Conservation (phyloP, 2,797 vertebrate species). For the Propithecus perrieri region DNA sequence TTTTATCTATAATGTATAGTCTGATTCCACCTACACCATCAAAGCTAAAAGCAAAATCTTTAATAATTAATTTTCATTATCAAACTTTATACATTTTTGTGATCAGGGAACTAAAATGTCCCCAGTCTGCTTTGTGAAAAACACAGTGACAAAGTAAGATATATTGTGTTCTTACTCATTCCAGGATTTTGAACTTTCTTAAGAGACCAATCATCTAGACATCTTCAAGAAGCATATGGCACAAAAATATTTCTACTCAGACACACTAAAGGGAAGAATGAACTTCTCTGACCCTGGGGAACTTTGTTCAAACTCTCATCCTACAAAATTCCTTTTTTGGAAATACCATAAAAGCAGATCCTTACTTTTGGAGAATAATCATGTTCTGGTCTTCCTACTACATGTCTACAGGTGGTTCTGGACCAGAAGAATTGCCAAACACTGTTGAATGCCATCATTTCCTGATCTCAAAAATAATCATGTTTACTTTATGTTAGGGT, state of each 20-base stretch:
- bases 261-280: neutral
- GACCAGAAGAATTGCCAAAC: neutral
- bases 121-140: neutral
- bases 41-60: neutral
- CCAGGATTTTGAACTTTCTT: neutral
- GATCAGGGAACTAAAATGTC: neutral
- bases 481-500: neutral
- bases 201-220: neutral
- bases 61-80: conserved; percentile 11
- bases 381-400: neutral
- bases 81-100: conserved; percentile 5
- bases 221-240: neutral
- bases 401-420: neutral
- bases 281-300: neutral
- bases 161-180: neutral
- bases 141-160: neutral
- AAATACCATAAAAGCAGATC: neutral
- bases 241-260: neutral
- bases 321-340: neutral
- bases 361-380: neutral
- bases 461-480: neutral
- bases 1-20: neutral
- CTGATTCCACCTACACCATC: neutral
- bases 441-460: neutral
- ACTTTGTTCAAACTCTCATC: neutral